Conservation (phyloP, 2,113 vertebrate genomes). For the Edolisoma coerulescens region DNA sequence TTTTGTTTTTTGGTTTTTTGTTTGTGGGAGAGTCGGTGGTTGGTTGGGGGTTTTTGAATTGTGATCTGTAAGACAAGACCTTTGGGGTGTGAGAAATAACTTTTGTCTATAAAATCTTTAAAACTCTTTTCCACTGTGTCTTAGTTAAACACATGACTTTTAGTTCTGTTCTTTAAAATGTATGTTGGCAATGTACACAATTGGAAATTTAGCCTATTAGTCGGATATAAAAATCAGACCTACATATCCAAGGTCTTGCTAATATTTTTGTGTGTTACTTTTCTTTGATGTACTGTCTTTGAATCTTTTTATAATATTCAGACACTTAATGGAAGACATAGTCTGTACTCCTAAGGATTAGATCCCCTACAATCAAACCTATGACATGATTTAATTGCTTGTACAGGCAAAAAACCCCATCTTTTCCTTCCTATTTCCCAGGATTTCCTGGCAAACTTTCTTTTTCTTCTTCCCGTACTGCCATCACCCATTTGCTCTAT, state of each 20-base stretch:
- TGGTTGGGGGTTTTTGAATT: not conserved
- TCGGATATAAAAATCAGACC: not conserved
- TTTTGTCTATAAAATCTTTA: not conserved
- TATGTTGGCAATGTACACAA: not conserved
- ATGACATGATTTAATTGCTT: not conserved
- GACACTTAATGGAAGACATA: not conserved
- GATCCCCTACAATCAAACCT: no score
- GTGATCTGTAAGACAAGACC: not conserved
- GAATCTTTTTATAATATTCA: not conserved
- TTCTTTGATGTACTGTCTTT: not conserved
- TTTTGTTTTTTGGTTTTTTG: not conserved
- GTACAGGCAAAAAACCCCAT: accelerated
- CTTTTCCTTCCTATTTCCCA: not conserved
- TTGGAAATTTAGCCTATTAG: not conserved
- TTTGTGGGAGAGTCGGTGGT: not conserved
- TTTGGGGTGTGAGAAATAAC: not conserved
- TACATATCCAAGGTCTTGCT: not conserved
- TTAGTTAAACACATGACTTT: not conserved
- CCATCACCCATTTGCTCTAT: not conserved
- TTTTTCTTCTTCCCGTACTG: not conserved
- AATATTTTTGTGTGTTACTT: not conserved
- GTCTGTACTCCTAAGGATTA: not conserved
- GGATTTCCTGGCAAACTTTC: not conserved
- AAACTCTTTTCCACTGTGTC: not conserved
- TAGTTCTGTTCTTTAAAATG: not conserved